Evolutionary conservation across 2,113 vertebrate genomes (phyloP), one percentile per base, ranked within the genome.

Genomic region (Rhineura floridana): DNA sequence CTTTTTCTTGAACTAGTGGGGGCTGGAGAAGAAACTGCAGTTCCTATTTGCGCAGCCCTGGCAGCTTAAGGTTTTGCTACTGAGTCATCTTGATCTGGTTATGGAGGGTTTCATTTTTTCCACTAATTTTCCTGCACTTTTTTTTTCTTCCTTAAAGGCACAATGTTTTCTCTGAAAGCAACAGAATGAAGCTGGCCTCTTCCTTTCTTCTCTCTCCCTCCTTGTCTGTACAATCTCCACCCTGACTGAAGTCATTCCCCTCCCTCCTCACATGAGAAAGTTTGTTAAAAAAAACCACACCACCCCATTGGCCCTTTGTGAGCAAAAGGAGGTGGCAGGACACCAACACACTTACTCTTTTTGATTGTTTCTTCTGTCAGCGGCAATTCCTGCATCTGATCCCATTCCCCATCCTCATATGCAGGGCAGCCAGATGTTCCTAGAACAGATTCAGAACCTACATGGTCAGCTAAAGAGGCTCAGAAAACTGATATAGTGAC

Each of bases 241-340:
- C 93, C 94, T 91, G 83, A 67, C 70, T 39, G 46, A 42, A 70
- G 48, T 44, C 59, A 9, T 17, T 87, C 89, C 90, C 93, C 91
- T 93, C 88, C 91, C 90, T 88, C 88, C 88, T 90, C 80, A 81
- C 77, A 76, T 91, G 88, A 93, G 76, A 88, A 88, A n/a, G n/a
- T n/a, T n/a, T n/a, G n/a, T 59, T 59, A 59, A 59, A 1, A 91
- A 77, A 86, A 84, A 67, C 0, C 39, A 0, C 0, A 59, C 55
- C 55, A 59, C 55, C 55, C 76, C 70, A n/a, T n/a, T n/a, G 62
- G 42, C 79, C 86, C 1, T 1, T 28, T 76, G 36, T 50, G 81
- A 30, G 65, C 83, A 79, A 10, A 88, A 93, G 85, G 90, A 94
- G 94, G 87, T 70, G 62, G 28, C 39, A 69, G 28, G 81, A 87